phyloP scores from a whole-genome alignment of 2,888 invertebrate species.

The Pheosia gnoma region DNA sequence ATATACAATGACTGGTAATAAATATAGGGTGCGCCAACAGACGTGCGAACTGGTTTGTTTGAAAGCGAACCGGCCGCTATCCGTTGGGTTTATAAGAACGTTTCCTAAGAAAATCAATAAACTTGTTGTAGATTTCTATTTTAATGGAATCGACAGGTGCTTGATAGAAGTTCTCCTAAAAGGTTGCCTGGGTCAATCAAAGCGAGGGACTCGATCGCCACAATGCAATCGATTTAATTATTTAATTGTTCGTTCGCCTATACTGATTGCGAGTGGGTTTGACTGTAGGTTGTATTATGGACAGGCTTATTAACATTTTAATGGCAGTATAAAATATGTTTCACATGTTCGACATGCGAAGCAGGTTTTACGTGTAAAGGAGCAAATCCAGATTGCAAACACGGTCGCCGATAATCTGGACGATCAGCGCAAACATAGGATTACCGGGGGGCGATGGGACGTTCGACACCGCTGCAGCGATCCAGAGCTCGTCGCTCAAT shows the following conservation, averaged over 20 bases:
- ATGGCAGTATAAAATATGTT: background rate
- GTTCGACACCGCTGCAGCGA: constrained; percentile 31
- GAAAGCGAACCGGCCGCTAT: constrained; percentile 35
- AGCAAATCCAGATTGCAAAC: constrained; percentile 37
- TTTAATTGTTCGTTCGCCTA: constrained; percentile 57
- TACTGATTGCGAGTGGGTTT: constrained; percentile 32
- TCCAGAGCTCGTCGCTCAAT: constrained; percentile 39
- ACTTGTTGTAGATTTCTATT: constrained; percentile 29
- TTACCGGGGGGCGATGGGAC: constrained; percentile 26
- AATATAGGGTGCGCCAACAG: constrained; percentile 12
- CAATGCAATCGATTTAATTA: constrained; percentile 59
- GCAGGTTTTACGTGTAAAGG: background rate
- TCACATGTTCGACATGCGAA: background rate
- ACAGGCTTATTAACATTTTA: constrained; percentile 37
- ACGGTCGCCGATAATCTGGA: constrained; percentile 38
- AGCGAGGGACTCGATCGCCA: constrained; percentile 46
- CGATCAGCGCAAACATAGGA: constrained; percentile 34
- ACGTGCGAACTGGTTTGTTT: constrained; percentile 36
- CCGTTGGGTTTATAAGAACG: constrained; percentile 27
- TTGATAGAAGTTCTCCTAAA: constrained; percentile 38
- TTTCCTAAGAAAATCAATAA: constrained; percentile 24
- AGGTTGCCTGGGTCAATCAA: constrained; percentile 60
- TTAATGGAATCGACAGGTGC: constrained; percentile 42
- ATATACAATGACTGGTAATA: constrained; percentile 26
- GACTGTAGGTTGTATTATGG: constrained; percentile 40